Evolutionary conservation across 1,140 invertebrate genomes (phyloP), one percentile per base, ranked within the genome.

Genomic region (Sesamia nonagrioides): DNA sequence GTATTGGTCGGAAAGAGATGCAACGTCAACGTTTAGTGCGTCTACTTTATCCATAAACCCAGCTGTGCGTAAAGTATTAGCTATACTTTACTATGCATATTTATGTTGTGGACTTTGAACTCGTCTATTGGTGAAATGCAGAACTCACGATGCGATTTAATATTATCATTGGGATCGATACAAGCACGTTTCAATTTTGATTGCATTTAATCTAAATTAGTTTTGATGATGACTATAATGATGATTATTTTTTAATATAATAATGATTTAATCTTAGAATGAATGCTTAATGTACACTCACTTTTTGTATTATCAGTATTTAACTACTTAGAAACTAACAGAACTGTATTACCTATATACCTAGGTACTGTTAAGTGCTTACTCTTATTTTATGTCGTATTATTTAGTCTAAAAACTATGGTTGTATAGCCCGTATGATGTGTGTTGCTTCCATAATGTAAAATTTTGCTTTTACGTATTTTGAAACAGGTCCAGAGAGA

Each of bases 31-130:
- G 37, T 81, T 75, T 45, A 83, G 85, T 92, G 81, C 89, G 88
- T 88, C 87, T 82, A 84, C 82, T 89, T 82, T 85, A 86, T 75
- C 86, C 87, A 88, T 88, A 89, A 86, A 84, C 80, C 82, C 89
- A 92, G 86, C 89, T 91, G 92, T 91, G 88, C 83, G 84, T 87
- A 84, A 85, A 91, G 81, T 86, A 81, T 86, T 87, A 68, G 74
- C 60, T 68, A 88, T 90, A 87, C 79, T 82, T 81, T 73, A 74
- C 71, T 90, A 79, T 89, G 88, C 86, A 86, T 88, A 89, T 89
- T 84, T 90, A 86, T 89, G 82, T 82, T 84, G 86, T 93, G 92
- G 90, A 92, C 91, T 94, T 94, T 93, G 91, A 92, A 94, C 92
- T 92, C 89, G 76, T 84, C 83, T 89, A 86, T 89, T 92, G 86